A percentile compares a stretch with the other conserved stretches of the same genome.
phyloP scores from a whole-genome alignment of 1,140 invertebrate genomes.

The Portunus trituberculatus region DNA sequence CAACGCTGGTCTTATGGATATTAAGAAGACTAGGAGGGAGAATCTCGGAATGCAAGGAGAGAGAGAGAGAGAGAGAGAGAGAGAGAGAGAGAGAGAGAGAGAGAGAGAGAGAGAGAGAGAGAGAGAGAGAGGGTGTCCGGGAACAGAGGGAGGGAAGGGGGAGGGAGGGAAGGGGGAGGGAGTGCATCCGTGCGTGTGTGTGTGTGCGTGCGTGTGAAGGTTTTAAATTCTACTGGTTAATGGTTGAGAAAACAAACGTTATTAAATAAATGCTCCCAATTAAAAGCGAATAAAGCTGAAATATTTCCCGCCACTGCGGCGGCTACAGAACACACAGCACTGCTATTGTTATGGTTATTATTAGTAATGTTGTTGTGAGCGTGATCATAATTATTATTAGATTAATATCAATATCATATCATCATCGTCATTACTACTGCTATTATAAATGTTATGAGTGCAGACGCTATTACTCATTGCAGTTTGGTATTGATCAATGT shows the following conservation, averaged over 20 bases:
- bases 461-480: not conserved
- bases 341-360: not conserved
- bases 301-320: not conserved
- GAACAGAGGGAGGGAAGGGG: no score
- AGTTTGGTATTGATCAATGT: not conserved
- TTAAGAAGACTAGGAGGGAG: not conserved
- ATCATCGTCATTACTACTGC: not conserved
- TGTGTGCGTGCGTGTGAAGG: no score
- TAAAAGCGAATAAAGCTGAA: not conserved
- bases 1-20: not conserved
- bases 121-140: no score
- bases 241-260: not conserved
- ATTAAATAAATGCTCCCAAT: not conserved
- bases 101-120: conserved; percentile 9
- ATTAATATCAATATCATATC: not conserved
- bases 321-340: not conserved
- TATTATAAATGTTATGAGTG: not conserved
- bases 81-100: conserved; percentile 20
- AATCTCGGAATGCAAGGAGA: not conserved
- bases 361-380: not conserved
- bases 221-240: not conserved
- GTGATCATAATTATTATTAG: not conserved
- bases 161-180: no score
- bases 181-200: no score
- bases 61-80: conserved; percentile 12